A percentile compares a stretch with the other conserved stretches of the same genome.
phyloP scores from a whole-genome alignment of 1,140 invertebrate genomes.

The Idris sp. region DNA sequence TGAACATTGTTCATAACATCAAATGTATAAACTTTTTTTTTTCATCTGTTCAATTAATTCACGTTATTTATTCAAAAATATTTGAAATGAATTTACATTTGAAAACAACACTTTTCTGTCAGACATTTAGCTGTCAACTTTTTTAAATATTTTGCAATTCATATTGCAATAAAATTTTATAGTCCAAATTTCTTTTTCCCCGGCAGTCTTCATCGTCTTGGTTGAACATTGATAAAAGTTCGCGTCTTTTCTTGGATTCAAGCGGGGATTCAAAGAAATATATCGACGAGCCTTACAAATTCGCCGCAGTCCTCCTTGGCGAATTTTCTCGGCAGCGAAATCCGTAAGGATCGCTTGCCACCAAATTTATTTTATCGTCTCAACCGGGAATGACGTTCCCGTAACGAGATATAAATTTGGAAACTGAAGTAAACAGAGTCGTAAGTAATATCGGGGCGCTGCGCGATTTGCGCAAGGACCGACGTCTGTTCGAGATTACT shows the following conservation, averaged over 20 bases:
- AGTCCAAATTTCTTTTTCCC: conserved; percentile 49
- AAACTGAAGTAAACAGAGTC: conserved; percentile 73
- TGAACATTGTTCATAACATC: too few species aligned
- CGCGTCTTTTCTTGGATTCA: conserved; percentile 51
- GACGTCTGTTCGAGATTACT: conserved; percentile 66
- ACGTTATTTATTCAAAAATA: too few species aligned
- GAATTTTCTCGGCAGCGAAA: conserved; percentile 64
- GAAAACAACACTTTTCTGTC: neutral
- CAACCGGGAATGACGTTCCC: conserved; percentile 72
- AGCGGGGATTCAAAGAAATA: conserved; percentile 63
- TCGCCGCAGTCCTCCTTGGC: conserved; percentile 45
- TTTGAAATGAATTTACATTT: too few species aligned
- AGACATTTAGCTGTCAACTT: conserved; percentile 2
- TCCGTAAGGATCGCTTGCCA: conserved; percentile 68
- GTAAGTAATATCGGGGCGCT: conserved; percentile 71
- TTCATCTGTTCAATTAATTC: too few species aligned
- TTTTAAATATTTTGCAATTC: conserved; percentile 60
- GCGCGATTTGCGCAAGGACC: conserved; percentile 64
- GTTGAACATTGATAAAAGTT: conserved; percentile 57
- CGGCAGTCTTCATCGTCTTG: conserved; percentile 50
- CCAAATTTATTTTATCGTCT: conserved; percentile 74
- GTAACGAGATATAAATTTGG: conserved; percentile 76
- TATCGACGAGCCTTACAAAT: conserved; percentile 65
- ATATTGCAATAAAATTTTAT: conserved; percentile 64
- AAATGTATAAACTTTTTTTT: too few species aligned